Evolutionary conservation across 53 echinoderm and acorn worm genomes (phyloP).

Genomic region (Stichopus horrens): DNA sequence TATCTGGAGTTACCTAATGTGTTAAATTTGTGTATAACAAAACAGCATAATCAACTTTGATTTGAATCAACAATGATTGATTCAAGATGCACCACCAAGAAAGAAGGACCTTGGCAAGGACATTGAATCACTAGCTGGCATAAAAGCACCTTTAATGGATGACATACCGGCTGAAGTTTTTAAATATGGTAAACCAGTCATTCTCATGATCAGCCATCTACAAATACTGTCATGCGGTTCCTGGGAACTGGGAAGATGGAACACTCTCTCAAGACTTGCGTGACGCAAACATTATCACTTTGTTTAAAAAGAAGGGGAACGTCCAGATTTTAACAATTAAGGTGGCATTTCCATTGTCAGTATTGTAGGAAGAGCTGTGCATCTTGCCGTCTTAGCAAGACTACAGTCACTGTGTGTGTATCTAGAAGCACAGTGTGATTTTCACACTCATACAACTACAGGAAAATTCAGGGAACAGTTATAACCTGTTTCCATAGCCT

Average conservation of each 20-base stretch:
- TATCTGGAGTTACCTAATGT: no score
- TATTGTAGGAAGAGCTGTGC: constrained; percentile 46
- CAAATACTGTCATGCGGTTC: constrained; percentile 41
- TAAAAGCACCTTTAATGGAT: constrained; percentile 58
- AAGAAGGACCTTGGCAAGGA: no score
- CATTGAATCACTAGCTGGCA: no score
- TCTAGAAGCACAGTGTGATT: constrained; percentile 45
- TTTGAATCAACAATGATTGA: no score
- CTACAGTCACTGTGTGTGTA: constrained; percentile 18
- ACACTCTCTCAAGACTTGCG: constrained; percentile 49
- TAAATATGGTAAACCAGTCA: constrained; percentile 34
- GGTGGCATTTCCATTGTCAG: constrained; percentile 51
- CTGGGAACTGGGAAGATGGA: constrained; percentile 49
- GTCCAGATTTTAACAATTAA: constrained; percentile 54
- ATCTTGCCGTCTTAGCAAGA: constrained; percentile 39
- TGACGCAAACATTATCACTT: constrained; percentile 41
- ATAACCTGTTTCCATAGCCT: constrained; percentile 47
- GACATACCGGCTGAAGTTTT: constrained; percentile 54
- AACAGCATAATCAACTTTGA: no score
- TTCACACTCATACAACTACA: constrained; percentile 4
- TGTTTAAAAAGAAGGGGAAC: constrained; percentile 35
- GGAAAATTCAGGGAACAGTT: constrained; percentile 50
- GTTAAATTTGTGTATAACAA: no score
- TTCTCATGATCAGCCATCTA: constrained; percentile 26
- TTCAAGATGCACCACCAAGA: no score